These are phyloP conservation scores for Probosciger aterrimus DNA, from an alignment of 2,113 vertebrate species.

Conservation along the genomic window DNA sequence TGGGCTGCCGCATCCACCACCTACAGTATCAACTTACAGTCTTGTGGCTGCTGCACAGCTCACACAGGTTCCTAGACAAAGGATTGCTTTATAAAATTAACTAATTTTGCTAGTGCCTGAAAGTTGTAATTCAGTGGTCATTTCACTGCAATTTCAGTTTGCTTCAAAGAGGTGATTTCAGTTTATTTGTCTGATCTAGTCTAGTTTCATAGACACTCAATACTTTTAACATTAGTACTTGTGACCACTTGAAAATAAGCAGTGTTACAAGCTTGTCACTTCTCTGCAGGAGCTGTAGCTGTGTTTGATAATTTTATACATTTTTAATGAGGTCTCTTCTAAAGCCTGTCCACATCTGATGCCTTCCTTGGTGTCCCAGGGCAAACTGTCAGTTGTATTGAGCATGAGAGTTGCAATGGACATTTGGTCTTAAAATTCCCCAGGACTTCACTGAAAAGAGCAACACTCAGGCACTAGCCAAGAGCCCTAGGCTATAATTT, in stretches of 20 bases:
- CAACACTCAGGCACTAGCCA: background rate
- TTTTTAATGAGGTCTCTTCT: background rate
- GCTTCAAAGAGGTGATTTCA: background rate
- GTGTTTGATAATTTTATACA: no score
- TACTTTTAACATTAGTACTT: background rate
- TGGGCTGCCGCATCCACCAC: background rate
- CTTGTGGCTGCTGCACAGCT: fast-evolving
- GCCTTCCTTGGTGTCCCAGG: background rate
- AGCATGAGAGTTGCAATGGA: background rate
- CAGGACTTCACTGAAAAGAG: background rate
- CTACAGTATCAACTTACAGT: fast-evolving
- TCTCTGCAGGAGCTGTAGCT: background rate
- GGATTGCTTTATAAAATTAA: background rate
- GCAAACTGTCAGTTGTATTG: background rate
- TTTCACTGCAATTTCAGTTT: background rate
- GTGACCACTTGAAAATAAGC: background rate
- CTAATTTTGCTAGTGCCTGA: background rate
- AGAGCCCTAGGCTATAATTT: background rate
- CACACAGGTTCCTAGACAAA: background rate
- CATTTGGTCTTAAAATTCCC: background rate
- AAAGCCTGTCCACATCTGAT: background rate
- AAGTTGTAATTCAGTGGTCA: background rate
- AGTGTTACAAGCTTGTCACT: background rate
- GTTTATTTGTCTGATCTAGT: background rate
- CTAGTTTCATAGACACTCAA: background rate